Evolutionary conservation across 2,888 invertebrate genomes (phyloP).

Genomic region (Mythimna lalbum): DNA sequence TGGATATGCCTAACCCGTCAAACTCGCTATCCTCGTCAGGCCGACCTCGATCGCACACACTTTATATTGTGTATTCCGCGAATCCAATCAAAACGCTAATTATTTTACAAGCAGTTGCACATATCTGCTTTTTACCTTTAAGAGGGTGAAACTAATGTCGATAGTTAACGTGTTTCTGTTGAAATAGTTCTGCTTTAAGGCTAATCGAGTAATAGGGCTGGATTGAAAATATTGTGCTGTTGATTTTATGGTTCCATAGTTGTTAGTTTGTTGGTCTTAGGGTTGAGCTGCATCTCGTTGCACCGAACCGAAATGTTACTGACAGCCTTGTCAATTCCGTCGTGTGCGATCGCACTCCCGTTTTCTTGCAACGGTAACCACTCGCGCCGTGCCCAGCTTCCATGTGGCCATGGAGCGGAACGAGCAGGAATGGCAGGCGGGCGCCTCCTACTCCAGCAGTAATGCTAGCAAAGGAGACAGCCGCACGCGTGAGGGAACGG

Average conservation of each 20-base stretch:
- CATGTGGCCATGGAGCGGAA: too few species aligned
- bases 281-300: too few species aligned
- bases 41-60: slow-evolving; percentile 67
- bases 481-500: too few species aligned
- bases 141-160: slow-evolving; percentile 32
- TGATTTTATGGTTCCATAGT: neutral
- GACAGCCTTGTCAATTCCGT: too few species aligned
- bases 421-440: too few species aligned
- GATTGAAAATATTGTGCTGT: neutral
- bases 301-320: too few species aligned
- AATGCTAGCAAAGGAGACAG: too few species aligned
- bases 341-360: too few species aligned
- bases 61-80: slow-evolving; percentile 64
- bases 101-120: slow-evolving; percentile 50
- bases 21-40: slow-evolving; percentile 72
- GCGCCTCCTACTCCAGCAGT: too few species aligned
- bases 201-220: neutral
- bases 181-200: slow-evolving; percentile 11
- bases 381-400: too few species aligned
- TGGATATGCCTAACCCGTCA: slow-evolving; percentile 73
- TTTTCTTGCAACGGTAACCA: too few species aligned
- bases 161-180: slow-evolving; percentile 20
- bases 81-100: slow-evolving; percentile 66
- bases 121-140: slow-evolving; percentile 32
- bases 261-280: neutral